Base-by-base conservation (phyloP, 2,888 invertebrate species). In the Anaspis maculata region DNA sequence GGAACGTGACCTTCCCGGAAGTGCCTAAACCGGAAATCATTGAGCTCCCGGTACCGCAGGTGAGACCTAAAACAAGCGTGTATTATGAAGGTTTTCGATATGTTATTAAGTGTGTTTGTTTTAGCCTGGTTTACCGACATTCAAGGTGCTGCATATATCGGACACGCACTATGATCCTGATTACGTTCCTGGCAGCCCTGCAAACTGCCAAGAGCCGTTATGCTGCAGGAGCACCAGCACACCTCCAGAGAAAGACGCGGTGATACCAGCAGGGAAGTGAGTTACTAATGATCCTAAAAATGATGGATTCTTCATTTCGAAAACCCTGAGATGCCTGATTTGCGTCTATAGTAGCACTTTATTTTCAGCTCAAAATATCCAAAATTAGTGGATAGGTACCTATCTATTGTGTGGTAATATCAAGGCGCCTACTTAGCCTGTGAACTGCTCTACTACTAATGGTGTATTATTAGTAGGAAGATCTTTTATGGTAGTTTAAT, bases 81-180 rank as follows among this genome's bases (percentile, higher is more conserved):
- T n/a, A n/a, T n/a, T n/a, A n/a, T 9, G 19, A 19, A 19, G 19
- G 19, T 19, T 19, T 6, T 19, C 19, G 5, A 19, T 19, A 19
- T 5, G 5, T 19, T 19, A 5, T 19, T 19, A 19, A 6, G n/a
- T n/a, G n/a, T n/a, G n/a, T n/a, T n/a, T n/a, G n/a, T n/a, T 53
- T 14, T 41, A 68, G 56, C 75, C 77, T 31, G 77, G 76, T 39
- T 77, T 79, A 1, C 82, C 85, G n/a, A 78, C 79, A 15, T 84
- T 90, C 61, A 90, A 92, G 69, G 88, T 96, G n/a, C 72, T 97
- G 6, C 96, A 97, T 56, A 74, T 97, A 46, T 90, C 94, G 1
- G 97, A 97, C 61, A 90, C 95, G 0, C 97, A 97, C 65, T 85
- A 84, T 54, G 96, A 97, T 68, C 88, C 89, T 0, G 83, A 87